These are phyloP conservation scores for Nycticebus coucang DNA, from an alignment of 2,113 vertebrate genomes.

Conservation along the genomic window DNA sequence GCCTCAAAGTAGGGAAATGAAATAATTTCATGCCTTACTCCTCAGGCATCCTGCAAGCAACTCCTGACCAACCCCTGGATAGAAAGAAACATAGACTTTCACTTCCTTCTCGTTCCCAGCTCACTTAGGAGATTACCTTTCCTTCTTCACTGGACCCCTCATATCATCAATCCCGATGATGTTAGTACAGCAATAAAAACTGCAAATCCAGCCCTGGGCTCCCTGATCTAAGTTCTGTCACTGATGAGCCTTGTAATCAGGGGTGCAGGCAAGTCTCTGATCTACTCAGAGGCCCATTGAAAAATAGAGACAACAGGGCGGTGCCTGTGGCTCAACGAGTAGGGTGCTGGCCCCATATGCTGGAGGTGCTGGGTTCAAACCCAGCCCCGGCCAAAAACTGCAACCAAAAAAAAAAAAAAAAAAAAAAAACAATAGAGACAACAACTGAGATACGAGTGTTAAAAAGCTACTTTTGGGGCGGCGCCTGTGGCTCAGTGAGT, in stretches of 20 bases:
- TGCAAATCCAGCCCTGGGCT: background rate
- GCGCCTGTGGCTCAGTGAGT: too few species aligned
- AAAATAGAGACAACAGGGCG: too few species aligned
- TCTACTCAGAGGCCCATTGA: background rate
- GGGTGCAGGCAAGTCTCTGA: background rate
- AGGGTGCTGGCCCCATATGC: too few species aligned
- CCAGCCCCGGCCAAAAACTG: too few species aligned
- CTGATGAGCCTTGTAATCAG: background rate
- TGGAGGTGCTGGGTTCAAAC: too few species aligned
- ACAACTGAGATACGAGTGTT: too few species aligned
- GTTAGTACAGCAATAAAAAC: background rate
- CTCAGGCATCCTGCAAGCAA: background rate
- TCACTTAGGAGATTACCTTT: background rate
- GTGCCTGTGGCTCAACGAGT: too few species aligned
- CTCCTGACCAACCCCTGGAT: background rate
- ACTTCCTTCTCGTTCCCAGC: too few species aligned
- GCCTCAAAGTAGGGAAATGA: background rate
- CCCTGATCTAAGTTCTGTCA: background rate
- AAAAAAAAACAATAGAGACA: too few species aligned
- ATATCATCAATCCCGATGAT: accelerated
- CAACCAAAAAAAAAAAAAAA: too few species aligned
- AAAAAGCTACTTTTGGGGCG: too few species aligned
- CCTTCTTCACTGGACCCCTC: accelerated
- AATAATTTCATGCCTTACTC: background rate
- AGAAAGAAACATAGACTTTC: background rate